These are phyloP conservation scores for Hippocampus guttulatus DNA, from an alignment of 2,113 vertebrate species.

Conservation along the genomic window DNA sequence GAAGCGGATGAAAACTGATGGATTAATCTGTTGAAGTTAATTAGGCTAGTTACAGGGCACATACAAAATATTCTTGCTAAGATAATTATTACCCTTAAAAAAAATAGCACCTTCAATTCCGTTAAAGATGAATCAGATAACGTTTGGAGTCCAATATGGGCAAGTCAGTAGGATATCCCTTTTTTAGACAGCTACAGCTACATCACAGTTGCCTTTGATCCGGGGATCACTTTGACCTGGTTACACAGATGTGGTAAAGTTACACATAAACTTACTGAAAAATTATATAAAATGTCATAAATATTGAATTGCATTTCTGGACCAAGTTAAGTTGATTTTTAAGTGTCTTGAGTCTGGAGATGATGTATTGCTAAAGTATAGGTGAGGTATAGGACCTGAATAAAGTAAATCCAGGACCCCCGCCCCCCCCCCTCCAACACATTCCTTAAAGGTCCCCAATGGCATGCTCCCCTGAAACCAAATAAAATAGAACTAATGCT, in stretches of 20 bases:
- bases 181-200: background rate
- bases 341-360: slow-evolving; percentile 11
- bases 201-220: background rate
- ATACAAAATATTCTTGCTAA: no score
- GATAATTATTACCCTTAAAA: background rate
- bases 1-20: no score
- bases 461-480: slow-evolving; percentile 38
- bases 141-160: background rate
- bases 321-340: slow-evolving; percentile 21
- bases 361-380: slow-evolving; percentile 12
- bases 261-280: background rate
- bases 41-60: no score
- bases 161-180: background rate
- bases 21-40: no score
- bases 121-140: slow-evolving; percentile 10
- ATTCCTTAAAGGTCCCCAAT: slow-evolving; percentile 33
- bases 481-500: slow-evolving; percentile 32
- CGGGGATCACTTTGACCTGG: background rate
- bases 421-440: slow-evolving; percentile 7
- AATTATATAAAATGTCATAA: background rate
- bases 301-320: slow-evolving; percentile 35
- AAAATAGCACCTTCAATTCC: slow-evolving; percentile 38
- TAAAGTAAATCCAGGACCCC: slow-evolving; percentile 10
- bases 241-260: background rate
- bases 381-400: slow-evolving; percentile 35